phyloP scores from a whole-genome alignment of 2,113 vertebrate species.

The Montifringilla adamsi region DNA sequence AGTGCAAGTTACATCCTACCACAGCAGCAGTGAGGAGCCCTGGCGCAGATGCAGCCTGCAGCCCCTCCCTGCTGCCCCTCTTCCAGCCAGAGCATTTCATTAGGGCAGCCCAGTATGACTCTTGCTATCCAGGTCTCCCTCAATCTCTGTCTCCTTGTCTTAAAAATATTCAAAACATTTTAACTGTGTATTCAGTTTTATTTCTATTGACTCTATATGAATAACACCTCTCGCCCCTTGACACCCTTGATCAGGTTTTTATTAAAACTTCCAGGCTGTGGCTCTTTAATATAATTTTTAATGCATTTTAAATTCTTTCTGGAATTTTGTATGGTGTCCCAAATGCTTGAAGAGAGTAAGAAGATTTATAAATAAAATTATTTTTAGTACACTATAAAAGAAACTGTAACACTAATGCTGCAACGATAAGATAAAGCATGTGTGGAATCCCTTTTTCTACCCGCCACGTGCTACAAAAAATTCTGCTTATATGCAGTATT shows the following conservation, averaged over 20 bases:
- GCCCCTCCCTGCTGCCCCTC: not conserved
- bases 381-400: slow-evolving; percentile 31
- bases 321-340: not conserved
- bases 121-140: not conserved
- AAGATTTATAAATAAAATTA: slow-evolving; percentile 23
- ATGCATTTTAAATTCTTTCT: slow-evolving; percentile 29
- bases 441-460: slow-evolving; percentile 36
- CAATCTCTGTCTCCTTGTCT: not conserved
- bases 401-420: not conserved
- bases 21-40: fast-evolving
- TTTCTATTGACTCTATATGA: not conserved
- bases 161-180: slow-evolving; percentile 1
- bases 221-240: not conserved
- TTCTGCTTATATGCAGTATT: slow-evolving; percentile 36
- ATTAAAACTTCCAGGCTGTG: slow-evolving; percentile 34
- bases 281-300: slow-evolving; percentile 31
- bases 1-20: fast-evolving
- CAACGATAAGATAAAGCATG: not conserved
- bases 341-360: not conserved
- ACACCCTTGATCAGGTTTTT: slow-evolving; percentile 11
- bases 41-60: not conserved
- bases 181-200: not conserved
- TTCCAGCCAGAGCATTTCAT: not conserved
- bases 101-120: not conserved
- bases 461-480: not conserved